phyloP scores from a whole-genome alignment of 92 coral and sea anemone genomes.

The Siderastrea radians region DNA sequence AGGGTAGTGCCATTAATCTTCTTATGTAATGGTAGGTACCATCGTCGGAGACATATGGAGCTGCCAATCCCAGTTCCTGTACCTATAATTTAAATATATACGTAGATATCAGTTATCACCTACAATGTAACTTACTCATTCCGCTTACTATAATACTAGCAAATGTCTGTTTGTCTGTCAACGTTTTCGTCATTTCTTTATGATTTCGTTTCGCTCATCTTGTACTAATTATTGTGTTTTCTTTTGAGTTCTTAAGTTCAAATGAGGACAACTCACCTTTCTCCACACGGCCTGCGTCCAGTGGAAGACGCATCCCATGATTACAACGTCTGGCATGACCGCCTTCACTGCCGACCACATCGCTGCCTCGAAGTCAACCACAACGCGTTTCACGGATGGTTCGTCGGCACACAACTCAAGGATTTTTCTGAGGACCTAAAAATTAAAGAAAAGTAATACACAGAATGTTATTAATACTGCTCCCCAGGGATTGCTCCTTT shows the following conservation, averaged over 20 bases:
- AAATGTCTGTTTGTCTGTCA: constrained; percentile 8
- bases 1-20: constrained; percentile 44
- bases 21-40: constrained; percentile 5
- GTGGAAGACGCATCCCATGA: constrained; percentile 46
- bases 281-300: constrained; percentile 59
- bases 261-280: constrained; percentile 31
- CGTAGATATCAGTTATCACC: neutral
- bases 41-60: constrained; percentile 9
- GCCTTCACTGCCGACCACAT: constrained; percentile 20
- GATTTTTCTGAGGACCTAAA: constrained; percentile 2
- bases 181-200: too few relatives aligned
- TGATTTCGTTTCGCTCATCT: too few relatives aligned
- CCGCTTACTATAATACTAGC: too few relatives aligned
- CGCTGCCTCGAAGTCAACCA: constrained; percentile 37
- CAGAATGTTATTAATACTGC: neutral
- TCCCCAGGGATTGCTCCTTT: too few relatives aligned
- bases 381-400: constrained; percentile 2
- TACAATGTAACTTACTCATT: too few relatives aligned
- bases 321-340: constrained; percentile 3
- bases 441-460: neutral
- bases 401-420: constrained; percentile 10
- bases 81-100: constrained; percentile 10
- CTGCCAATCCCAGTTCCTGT: constrained; percentile 32
- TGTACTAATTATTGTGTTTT: neutral
- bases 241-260: neutral